phyloP scores from a whole-genome alignment of 1,140 invertebrate species.

The Scaptomyza graminum region DNA sequence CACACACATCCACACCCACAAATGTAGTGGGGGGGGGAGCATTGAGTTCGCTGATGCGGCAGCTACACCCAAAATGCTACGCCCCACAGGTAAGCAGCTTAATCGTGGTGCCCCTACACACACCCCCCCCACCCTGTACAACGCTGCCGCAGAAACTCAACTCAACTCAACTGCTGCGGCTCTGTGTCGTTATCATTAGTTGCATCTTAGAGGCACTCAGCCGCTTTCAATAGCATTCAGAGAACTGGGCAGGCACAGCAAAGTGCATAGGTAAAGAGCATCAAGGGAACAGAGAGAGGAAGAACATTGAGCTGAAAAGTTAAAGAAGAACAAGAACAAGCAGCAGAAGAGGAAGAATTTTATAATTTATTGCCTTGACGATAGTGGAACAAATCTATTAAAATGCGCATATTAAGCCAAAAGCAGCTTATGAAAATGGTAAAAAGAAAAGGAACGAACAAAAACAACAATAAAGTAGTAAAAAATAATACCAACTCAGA shows the following conservation, averaged over 20 bases:
- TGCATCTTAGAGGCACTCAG: conserved; percentile 82
- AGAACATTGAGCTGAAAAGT: conserved; percentile 8
- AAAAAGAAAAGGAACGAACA: conserved; percentile 19
- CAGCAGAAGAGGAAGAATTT: conserved; percentile 48
- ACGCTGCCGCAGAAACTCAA: conserved; percentile 23
- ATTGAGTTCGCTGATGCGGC: conserved; percentile 80
- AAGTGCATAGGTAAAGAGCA: conserved; percentile 19
- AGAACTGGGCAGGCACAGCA: conserved; percentile 16
- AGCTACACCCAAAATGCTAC: conserved; percentile 79
- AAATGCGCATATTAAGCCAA: conserved; percentile 82
- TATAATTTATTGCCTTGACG: conserved; percentile 83
- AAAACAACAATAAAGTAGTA: not conserved
- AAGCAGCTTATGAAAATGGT: conserved; percentile 71
- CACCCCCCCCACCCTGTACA: not conserved
- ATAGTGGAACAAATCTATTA: conserved; percentile 83
- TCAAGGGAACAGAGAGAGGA: not conserved
- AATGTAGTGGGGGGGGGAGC: conserved; percentile 19
- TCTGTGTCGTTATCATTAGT: conserved; percentile 75
- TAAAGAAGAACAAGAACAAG: too few species aligned
- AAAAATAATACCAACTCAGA: conserved; percentile 27
- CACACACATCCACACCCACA: not conserved
- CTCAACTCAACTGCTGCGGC: conserved; percentile 24
- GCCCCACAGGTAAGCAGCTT: conserved; percentile 79
- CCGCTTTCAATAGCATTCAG: conserved; percentile 76
- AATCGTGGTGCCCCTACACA: conserved; percentile 55